A percentile compares a stretch with the other conserved stretches of the same genome.
Conservation (phyloP, 2,113 vertebrate genomes). For the Chlamydotis undulata region DNA sequence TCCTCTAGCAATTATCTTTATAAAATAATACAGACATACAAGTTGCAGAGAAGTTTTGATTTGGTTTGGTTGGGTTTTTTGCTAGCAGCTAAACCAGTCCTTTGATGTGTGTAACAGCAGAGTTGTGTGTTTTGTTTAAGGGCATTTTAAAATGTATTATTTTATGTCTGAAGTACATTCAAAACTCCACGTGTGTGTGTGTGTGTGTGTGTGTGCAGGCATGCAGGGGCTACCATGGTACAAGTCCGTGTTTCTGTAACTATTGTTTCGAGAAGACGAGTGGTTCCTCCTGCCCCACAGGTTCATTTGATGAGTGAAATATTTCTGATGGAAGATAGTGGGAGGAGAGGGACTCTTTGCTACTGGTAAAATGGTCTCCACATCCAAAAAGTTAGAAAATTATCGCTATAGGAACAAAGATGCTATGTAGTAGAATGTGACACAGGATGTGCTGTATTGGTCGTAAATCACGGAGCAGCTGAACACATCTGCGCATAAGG, state of each 20-base stretch:
- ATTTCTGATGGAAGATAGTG: neutral
- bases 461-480: neutral
- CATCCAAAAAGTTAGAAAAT: neutral
- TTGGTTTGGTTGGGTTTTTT: neutral
- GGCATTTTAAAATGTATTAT: neutral
- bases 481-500: slow-evolving; percentile 7
- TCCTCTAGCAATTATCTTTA: neutral
- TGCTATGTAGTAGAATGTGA: neutral
- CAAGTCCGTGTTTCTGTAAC: neutral
- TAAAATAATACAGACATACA: neutral
- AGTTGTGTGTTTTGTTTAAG: neutral
- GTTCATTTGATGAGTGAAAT: neutral
- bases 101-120: neutral
- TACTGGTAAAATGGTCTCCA: neutral
- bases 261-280: neutral
- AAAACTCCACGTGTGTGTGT: neutral
- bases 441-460: neutral
- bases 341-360: neutral
- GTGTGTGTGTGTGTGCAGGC: neutral
- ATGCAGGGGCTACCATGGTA: neutral
- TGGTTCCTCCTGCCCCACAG: neutral
- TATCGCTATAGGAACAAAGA: neutral
- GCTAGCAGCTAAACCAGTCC: neutral
- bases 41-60: neutral
- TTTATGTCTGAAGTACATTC: neutral